phyloP scores from a whole-genome alignment of 2,113 vertebrate genomes.

The pig (Sus scrofa) region DNA sequence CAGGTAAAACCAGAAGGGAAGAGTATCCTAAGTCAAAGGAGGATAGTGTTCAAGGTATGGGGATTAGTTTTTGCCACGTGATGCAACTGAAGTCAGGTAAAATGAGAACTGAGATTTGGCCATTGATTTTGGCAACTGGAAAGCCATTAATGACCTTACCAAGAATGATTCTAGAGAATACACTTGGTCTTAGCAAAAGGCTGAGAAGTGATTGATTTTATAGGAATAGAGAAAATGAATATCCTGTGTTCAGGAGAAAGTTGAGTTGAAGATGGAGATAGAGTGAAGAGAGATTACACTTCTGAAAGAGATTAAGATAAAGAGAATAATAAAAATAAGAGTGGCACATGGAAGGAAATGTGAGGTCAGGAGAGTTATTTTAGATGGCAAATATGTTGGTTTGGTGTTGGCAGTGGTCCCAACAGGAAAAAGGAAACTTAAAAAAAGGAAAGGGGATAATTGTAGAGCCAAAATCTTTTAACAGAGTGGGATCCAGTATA shows the following conservation, averaged over 20 bases:
- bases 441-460: neutral
- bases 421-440: neutral
- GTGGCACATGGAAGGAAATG: neutral
- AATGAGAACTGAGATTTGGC: neutral
- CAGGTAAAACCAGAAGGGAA: neutral
- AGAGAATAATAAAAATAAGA: neutral
- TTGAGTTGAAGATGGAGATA: neutral
- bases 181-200: too few species aligned
- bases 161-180: neutral
- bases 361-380: neutral
- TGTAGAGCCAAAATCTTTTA: neutral
- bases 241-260: neutral
- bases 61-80: neutral
- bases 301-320: neutral
- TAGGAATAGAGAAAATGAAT: neutral
- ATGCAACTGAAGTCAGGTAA: neutral
- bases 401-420: neutral
- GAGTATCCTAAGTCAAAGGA: neutral
- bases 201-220: neutral
- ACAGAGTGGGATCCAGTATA: neutral
- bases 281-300: neutral
- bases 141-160: neutral
- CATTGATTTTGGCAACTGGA: neutral
- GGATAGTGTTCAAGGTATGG: neutral
- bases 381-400: neutral